These are phyloP conservation scores for Microtus oregoni DNA, from an alignment of 2,113 vertebrate genomes.

Conservation along the genomic window DNA sequence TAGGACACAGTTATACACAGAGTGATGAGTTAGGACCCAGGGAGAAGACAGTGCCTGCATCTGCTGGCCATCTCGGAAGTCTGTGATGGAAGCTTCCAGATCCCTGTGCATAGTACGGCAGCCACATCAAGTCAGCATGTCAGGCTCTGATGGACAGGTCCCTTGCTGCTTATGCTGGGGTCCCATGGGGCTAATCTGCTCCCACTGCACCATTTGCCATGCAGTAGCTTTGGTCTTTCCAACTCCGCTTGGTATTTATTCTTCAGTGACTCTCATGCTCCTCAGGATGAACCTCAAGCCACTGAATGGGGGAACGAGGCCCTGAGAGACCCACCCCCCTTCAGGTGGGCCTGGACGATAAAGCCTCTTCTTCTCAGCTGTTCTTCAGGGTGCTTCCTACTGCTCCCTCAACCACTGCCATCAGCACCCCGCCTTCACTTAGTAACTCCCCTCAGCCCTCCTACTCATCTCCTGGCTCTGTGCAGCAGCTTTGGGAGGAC, in stretches of 20 bases:
- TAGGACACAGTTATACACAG: neutral
- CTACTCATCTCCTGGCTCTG: neutral
- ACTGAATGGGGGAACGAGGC: neutral
- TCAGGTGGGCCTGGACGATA: neutral
- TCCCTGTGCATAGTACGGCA: no score
- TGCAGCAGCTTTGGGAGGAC: neutral
- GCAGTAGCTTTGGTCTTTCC: neutral
- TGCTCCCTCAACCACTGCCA: neutral
- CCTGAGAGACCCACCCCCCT: neutral
- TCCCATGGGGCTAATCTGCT: neutral
- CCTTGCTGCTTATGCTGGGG: neutral
- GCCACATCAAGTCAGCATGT: no score
- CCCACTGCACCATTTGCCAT: neutral
- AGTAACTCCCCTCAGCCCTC: neutral
- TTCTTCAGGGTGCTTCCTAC: neutral
- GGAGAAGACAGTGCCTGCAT: neutral
- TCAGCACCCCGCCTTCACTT: no score
- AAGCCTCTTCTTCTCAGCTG: neutral
- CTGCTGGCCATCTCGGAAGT: neutral
- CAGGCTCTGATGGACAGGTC: neutral
- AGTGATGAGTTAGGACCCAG: neutral
- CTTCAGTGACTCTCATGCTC: neutral
- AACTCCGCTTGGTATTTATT: neutral
- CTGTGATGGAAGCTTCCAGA: neutral
- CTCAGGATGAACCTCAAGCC: neutral